These are phyloP conservation scores for Carabus problematicus DNA, from an alignment of 2,888 invertebrate species.

Conservation along the genomic window DNA sequence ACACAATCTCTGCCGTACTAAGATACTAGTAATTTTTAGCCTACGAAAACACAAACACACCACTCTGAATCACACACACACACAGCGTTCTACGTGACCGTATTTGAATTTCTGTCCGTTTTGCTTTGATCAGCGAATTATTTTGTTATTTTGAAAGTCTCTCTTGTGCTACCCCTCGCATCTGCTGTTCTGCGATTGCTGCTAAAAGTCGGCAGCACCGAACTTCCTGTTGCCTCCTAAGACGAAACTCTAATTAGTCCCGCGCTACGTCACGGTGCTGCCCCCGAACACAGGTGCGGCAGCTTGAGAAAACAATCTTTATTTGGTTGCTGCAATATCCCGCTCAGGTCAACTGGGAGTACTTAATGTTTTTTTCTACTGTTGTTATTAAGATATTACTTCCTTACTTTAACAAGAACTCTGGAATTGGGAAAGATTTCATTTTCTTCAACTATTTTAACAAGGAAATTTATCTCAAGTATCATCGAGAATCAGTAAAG, in stretches of 20 bases:
- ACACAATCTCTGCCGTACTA: neutral
- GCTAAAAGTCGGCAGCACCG: too few species aligned
- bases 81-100: conserved; percentile 3
- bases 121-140: neutral
- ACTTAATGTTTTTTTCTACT: neutral
- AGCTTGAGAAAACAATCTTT: conserved; percentile 9
- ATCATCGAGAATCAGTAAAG: too few species aligned
- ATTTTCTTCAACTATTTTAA: too few species aligned
- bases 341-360: neutral
- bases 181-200: neutral
- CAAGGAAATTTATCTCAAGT: too few species aligned
- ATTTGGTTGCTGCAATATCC: neutral
- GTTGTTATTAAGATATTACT: neutral
- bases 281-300: conserved; percentile 8
- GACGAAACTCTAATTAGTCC: conserved; percentile 19
- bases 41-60: too few species aligned
- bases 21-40: too few species aligned
- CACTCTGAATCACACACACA: too few species aligned
- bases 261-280: neutral
- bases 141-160: too few species aligned
- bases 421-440: too few species aligned
- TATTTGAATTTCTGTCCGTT: conserved; percentile 4
- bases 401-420: too few species aligned
- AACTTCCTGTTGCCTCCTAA: neutral
- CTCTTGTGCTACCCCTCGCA: neutral